These are phyloP conservation scores for Noturus placidus DNA, from an alignment of 2,113 vertebrate species.

Conservation along the genomic window DNA sequence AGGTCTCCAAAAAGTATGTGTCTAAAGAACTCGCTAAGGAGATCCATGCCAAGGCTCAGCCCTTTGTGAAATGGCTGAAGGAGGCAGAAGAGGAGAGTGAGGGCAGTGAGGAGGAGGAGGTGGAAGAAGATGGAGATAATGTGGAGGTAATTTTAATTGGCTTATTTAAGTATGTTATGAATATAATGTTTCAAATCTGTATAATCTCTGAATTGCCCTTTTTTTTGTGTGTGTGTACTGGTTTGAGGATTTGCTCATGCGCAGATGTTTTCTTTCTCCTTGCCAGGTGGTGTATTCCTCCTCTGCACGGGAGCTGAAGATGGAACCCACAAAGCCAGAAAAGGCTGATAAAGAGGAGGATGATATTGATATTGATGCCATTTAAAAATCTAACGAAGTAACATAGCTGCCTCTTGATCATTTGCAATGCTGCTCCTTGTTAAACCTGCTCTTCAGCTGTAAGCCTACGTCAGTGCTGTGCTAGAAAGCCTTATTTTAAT, in stretches of 20 bases:
- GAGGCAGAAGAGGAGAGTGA: constrained; percentile 97
- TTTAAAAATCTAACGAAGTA: constrained; percentile 70
- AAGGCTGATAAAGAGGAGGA: constrained; percentile 83
- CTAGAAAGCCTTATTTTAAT: constrained; percentile 49
- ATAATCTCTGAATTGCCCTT: neutral
- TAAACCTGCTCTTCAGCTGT: constrained; percentile 37
- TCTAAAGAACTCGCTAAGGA: constrained; percentile 99
- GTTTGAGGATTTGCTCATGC: neutral
- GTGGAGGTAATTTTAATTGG: constrained; percentile 79
- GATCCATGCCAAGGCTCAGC: constrained; percentile 94
- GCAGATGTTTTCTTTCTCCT: constrained; percentile 9
- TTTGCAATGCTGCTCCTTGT: constrained; percentile 43
- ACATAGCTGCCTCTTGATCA: constrained; percentile 41
- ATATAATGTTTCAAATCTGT: neutral
- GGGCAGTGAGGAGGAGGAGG: constrained; percentile 87
- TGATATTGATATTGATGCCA: constrained; percentile 97
- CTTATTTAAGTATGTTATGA: neutral
- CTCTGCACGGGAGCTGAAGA: constrained; percentile 90
- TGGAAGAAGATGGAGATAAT: constrained; percentile 81
- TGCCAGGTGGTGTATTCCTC: constrained; percentile 92
- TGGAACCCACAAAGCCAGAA: constrained; percentile 90
- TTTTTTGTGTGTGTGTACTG: neutral
- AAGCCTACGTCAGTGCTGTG: constrained; percentile 42
- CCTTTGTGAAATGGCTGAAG: constrained; percentile 97
- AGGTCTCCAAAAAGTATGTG: constrained; percentile 98